phyloP scores from a whole-genome alignment of 2,113 vertebrate species.

The Eleginops maclovinus region DNA sequence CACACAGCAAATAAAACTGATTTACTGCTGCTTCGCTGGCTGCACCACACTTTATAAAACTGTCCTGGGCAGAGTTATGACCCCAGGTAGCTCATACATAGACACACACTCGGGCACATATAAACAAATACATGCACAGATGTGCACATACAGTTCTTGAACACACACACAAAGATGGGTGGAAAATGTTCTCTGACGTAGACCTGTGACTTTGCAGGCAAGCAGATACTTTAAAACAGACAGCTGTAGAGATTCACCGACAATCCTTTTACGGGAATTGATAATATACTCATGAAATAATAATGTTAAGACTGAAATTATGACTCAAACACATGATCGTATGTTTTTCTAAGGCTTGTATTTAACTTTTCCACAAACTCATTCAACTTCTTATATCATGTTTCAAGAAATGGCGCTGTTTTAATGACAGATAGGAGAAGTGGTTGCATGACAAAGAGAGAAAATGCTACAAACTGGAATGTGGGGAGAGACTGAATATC shows the following conservation, averaged over 20 bases:
- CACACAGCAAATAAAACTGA: slow-evolving; percentile 83
- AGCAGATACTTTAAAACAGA: slow-evolving; percentile 25
- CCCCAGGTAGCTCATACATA: slow-evolving; percentile 66
- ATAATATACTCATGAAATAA: slow-evolving; percentile 47
- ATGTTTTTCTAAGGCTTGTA: background rate
- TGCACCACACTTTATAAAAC: slow-evolving; percentile 82
- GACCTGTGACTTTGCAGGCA: slow-evolving; percentile 7
- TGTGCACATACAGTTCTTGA: slow-evolving; percentile 23
- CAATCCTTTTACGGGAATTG: slow-evolving; percentile 61
- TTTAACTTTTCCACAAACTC: slow-evolving; percentile 13
- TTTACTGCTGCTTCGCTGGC: slow-evolving; percentile 76
- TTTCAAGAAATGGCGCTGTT: slow-evolving; percentile 2
- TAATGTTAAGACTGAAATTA: slow-evolving; percentile 34
- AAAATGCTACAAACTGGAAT: slow-evolving; percentile 5
- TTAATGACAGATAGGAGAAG: background rate
- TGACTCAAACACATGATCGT: background rate
- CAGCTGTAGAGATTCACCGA: slow-evolving; percentile 17
- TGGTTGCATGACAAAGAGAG: background rate
- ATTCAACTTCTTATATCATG: background rate
- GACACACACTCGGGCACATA: slow-evolving; percentile 47
- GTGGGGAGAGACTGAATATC: background rate
- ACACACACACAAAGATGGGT: slow-evolving; percentile 36
- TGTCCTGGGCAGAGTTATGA: slow-evolving; percentile 80
- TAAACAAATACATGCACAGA: slow-evolving; percentile 43
- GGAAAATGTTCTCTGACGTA: slow-evolving; percentile 49